Percentiles rank a stretch among this genome's conserved stretches.
phyloP scores from a whole-genome alignment of 2,113 vertebrate genomes.

The Protobothrops mucrosquamatus region DNA sequence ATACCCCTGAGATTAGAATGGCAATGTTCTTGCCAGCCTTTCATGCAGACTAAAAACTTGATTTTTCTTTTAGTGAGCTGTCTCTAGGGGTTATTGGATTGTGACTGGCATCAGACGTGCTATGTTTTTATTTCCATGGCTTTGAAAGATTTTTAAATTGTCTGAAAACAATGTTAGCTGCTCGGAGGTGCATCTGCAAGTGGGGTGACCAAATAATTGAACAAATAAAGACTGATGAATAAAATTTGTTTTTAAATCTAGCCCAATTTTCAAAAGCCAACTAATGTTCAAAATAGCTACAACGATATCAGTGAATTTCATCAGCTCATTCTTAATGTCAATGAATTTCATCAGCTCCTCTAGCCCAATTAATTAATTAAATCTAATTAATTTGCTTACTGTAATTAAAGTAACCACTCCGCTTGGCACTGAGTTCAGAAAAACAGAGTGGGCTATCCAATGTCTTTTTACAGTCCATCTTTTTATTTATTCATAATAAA shows the following conservation, averaged over 20 bases:
- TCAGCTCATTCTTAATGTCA: not conserved
- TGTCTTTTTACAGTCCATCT: accelerated
- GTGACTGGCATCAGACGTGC: not conserved
- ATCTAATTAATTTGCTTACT: not conserved
- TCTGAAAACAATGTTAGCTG: not conserved
- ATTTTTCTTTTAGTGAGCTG: not conserved
- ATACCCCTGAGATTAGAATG: not conserved
- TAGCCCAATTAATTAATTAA: not conserved
- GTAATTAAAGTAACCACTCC: not conserved
- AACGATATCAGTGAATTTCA: not conserved
- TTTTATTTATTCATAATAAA: accelerated
- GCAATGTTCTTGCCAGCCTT: not conserved
- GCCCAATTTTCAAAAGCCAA: not conserved
- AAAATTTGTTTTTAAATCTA: not conserved
- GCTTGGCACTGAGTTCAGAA: not conserved
- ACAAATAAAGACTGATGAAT: not conserved
- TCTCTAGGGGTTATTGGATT: not conserved
- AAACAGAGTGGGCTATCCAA: not conserved
- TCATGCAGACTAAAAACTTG: not conserved
- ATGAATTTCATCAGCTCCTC: not conserved
- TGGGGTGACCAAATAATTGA: not conserved
- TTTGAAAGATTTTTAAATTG: not conserved
- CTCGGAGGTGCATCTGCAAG: not conserved
- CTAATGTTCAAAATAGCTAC: not conserved
- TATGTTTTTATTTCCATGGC: not conserved